phyloP scores from a whole-genome alignment of 2,888 invertebrate genomes.

The Blastobasis adustella region DNA sequence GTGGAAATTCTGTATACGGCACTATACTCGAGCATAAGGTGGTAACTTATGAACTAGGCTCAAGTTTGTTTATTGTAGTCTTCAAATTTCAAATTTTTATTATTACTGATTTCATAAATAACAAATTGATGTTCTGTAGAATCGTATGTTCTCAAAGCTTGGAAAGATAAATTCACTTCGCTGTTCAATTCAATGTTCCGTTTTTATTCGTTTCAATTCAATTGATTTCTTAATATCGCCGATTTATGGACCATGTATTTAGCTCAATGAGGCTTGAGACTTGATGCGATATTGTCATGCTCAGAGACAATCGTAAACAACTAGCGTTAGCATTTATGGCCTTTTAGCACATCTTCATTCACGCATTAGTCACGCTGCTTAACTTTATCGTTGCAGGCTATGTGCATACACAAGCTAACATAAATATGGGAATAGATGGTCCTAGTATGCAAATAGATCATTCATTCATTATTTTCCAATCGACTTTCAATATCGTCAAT shows the following conservation, averaged over 20 bases:
- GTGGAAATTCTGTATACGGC: conserved; percentile 70
- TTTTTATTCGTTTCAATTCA: conserved; percentile 35
- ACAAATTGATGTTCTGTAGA: no score
- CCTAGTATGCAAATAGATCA: no score
- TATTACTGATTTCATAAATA: no score
- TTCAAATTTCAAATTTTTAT: conserved; percentile 16
- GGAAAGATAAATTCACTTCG: no score
- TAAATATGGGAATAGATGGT: no score
- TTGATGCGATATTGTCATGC: conserved; percentile 65
- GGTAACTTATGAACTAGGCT: conserved; percentile 49
- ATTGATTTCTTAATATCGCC: conserved; percentile 50
- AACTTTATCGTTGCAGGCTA: conserved; percentile 14
- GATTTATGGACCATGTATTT: conserved; percentile 52
- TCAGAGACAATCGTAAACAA: conserved; percentile 59
- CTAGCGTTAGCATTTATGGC: conserved; percentile 57
- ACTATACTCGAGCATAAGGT: conserved; percentile 46
- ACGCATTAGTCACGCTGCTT: conserved; percentile 33
- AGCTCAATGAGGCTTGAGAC: conserved; percentile 65
- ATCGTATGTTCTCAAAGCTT: no score
- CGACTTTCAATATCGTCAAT: no score
- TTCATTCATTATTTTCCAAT: no score
- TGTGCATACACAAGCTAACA: no score
- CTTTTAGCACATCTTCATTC: conserved; percentile 44
- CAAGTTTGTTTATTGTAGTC: conserved; percentile 19
- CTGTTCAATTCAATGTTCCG: conserved; percentile 19